Evolutionary conservation across 2,797 vertebrate genomes (phyloP).

Genomic region (Molossus alvarezi): DNA sequence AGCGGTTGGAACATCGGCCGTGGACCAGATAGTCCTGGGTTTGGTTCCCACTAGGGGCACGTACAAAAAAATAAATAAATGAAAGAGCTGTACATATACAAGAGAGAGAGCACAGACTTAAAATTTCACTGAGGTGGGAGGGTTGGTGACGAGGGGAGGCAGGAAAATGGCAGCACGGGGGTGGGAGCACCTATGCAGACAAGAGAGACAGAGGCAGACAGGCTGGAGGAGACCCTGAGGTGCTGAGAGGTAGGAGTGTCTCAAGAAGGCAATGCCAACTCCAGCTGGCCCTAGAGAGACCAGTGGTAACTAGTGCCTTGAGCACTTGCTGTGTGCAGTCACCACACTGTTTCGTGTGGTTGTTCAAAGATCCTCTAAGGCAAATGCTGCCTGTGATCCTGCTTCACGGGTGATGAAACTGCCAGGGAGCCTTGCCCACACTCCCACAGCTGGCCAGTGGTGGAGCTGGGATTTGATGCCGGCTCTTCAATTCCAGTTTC

Average conservation of each 20-base stretch:
- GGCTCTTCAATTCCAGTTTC: not conserved
- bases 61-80: no score
- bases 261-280: not conserved
- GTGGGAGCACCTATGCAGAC: not conserved
- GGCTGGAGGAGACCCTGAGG: not conserved
- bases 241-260: not conserved
- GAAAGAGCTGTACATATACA: not conserved
- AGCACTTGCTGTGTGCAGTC: not conserved
- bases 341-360: not conserved
- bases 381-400: not conserved
- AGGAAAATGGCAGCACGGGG: not conserved
- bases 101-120: not conserved
- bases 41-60: no score
- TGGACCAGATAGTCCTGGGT: no score
- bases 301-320: accelerated
- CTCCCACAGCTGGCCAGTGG: not conserved
- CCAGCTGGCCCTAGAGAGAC: not conserved
- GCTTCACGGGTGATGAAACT: not conserved
- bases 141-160: not conserved
- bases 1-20: no score
- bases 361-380: not conserved
- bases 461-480: not conserved
- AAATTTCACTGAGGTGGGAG: not conserved
- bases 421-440: not conserved
- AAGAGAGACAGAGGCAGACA: not conserved